Conservation (phyloP, 1,140 invertebrate species). For the Brachystomella parvula region DNA sequence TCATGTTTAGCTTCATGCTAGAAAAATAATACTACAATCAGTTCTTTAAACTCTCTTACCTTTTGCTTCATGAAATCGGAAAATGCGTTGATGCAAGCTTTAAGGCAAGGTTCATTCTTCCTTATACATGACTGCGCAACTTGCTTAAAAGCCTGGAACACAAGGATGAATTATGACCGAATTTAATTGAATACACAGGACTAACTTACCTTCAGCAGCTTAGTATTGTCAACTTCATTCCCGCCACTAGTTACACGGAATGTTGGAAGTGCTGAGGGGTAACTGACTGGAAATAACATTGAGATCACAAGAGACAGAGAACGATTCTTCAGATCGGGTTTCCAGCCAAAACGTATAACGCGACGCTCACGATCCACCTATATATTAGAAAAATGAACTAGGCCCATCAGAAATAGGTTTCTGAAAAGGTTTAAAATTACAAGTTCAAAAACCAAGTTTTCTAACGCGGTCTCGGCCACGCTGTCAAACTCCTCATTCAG, state of each 20-base stretch:
- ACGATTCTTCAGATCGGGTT: slow-evolving; percentile 27
- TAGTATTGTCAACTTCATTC: slow-evolving; percentile 34
- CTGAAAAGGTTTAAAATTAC: slow-evolving; percentile 9
- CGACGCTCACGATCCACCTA: slow-evolving; percentile 32
- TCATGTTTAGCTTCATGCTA: no score
- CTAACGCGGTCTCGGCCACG: slow-evolving; percentile 19
- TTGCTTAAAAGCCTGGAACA: slow-evolving; percentile 54
- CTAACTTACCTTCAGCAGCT: slow-evolving; percentile 51
- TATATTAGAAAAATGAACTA: background rate
- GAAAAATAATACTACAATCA: no score
- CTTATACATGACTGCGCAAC: slow-evolving; percentile 64
- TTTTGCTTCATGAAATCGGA: slow-evolving; percentile 55
- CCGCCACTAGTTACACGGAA: slow-evolving; percentile 49
- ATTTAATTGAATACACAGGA: no score
- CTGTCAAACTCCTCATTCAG: slow-evolving; percentile 32
- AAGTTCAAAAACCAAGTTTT: slow-evolving; percentile 34
- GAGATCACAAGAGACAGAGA: slow-evolving; percentile 57
- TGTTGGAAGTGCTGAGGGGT: slow-evolving; percentile 64
- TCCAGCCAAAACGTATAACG: slow-evolving; percentile 35
- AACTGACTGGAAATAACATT: slow-evolving; percentile 68
- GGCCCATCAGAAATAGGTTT: background rate
- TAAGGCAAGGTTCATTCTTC: slow-evolving; percentile 68
- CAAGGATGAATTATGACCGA: background rate
- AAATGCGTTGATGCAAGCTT: slow-evolving; percentile 67
- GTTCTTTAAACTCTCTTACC: slow-evolving; percentile 19